Conservation (phyloP, 1,140 invertebrate genomes). For the Neodiprion fabricii region DNA sequence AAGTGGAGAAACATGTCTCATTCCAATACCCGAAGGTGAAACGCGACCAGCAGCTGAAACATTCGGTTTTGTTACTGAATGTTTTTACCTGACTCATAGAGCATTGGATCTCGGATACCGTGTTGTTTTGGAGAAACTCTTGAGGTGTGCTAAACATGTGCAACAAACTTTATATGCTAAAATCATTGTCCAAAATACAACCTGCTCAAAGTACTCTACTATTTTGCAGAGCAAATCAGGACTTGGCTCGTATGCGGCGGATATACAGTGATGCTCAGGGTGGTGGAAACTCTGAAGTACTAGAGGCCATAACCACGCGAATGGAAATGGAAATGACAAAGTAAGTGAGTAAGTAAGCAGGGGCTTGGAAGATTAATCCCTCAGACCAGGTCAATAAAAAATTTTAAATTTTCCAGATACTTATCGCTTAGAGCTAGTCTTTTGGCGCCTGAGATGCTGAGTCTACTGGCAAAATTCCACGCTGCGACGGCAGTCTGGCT, state of each 20-base stretch:
- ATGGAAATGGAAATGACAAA: conserved; percentile 70
- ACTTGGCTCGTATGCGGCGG: conserved; percentile 78
- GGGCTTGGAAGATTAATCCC: conserved; percentile 42
- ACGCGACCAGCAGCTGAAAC: conserved; percentile 63
- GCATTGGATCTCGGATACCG: conserved; percentile 84
- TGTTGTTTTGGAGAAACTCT: conserved; percentile 80
- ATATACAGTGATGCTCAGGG: conserved; percentile 70
- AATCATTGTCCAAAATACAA: conserved; percentile 14
- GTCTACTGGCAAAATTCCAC: conserved; percentile 76
- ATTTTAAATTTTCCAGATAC: conserved; percentile 61
- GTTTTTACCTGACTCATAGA: conserved; percentile 89
- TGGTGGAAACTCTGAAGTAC: conserved; percentile 61
- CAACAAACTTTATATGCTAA: conserved; percentile 11
- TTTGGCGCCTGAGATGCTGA: conserved; percentile 73
- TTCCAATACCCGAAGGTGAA: conserved; percentile 69
- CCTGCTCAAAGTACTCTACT: conserved; percentile 18
- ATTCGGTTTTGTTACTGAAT: conserved; percentile 88
- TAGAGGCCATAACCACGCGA: conserved; percentile 67
- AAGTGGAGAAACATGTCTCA: conserved; percentile 77
- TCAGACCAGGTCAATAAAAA: conserved; percentile 3
- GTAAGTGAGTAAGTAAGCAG: conserved; percentile 46
- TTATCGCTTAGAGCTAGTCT: conserved; percentile 74
- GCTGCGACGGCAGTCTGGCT: conserved; percentile 86
- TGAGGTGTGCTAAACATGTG: conserved; percentile 51
- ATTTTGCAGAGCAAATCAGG: conserved; percentile 61